Evolutionary conservation across 2,797 vertebrate species (phyloP).

Genomic region (Channallabes apus): DNA sequence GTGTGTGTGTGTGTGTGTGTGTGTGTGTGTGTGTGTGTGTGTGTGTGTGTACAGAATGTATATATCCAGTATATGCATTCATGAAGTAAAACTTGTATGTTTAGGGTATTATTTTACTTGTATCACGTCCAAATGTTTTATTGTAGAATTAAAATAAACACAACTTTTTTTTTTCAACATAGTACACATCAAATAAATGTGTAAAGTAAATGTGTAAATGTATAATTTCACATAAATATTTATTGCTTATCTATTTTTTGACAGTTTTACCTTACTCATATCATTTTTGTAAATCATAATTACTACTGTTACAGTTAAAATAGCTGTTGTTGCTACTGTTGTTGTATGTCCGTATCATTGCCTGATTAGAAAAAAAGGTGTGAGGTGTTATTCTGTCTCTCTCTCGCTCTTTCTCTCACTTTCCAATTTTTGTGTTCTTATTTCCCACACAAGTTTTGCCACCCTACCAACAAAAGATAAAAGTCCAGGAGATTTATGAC

Average conservation of each 20-base stretch:
- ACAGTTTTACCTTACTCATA: neutral
- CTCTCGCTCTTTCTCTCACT: neutral
- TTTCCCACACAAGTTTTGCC: conserved; percentile 12
- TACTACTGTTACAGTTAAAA: neutral
- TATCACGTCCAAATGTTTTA: neutral
- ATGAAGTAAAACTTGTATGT: neutral
- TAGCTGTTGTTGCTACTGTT: neutral
- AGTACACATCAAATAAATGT: no score
- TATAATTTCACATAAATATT: neutral
- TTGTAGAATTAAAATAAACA: neutral
- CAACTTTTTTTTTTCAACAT: no score
- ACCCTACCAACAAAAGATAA: conserved; percentile 18
- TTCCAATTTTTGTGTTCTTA: neutral
- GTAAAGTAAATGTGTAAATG: neutral
- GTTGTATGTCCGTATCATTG: neutral
- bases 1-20: no score
- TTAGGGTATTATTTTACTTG: neutral
- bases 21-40: no score
- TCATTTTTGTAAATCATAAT: neutral
- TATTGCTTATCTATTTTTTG: neutral
- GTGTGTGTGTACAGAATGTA: no score
- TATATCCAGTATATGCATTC: no score
- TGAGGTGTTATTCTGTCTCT: neutral
- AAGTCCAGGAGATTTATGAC: conserved; percentile 22
- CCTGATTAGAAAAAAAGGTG: neutral